Evolutionary conservation across 2,797 vertebrate species (phyloP).

Genomic region (Fistularia commersonii): DNA sequence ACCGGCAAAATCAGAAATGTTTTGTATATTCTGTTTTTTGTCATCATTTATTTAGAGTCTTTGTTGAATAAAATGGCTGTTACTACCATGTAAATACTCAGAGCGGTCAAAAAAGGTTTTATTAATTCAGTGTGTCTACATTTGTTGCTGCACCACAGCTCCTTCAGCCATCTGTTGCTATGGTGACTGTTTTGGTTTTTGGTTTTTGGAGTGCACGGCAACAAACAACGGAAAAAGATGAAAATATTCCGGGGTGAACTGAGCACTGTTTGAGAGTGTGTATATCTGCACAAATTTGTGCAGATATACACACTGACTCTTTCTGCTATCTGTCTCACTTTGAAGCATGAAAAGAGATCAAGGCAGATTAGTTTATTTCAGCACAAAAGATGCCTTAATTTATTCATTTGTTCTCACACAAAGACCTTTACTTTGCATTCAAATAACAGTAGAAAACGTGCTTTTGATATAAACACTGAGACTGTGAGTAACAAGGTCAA

Average conservation of each 20-base stretch:
- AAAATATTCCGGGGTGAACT: slow-evolving; percentile 59
- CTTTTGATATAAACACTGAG: slow-evolving; percentile 42
- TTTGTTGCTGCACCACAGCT: slow-evolving; percentile 37
- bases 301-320: slow-evolving; percentile 10
- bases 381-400: slow-evolving; percentile 39
- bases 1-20: slow-evolving; percentile 8
- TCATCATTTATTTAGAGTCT: slow-evolving; percentile 19
- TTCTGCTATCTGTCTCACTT: slow-evolving; percentile 37
- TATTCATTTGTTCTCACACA: slow-evolving; percentile 50
- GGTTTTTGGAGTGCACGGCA: slow-evolving; percentile 42
- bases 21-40: slow-evolving; percentile 19
- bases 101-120: slow-evolving; percentile 36
- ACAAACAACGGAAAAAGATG: slow-evolving; percentile 32
- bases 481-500: slow-evolving; percentile 44
- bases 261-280: slow-evolving; percentile 13
- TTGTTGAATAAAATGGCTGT: slow-evolving; percentile 37
- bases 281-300: not conserved
- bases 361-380: slow-evolving; percentile 24
- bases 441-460: slow-evolving; percentile 36
- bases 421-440: slow-evolving; percentile 45
- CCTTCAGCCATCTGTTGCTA: slow-evolving; percentile 68
- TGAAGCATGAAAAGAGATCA: slow-evolving; percentile 50
- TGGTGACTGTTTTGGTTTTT: slow-evolving; percentile 62
- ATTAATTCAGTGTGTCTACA: slow-evolving; percentile 41
- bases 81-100: slow-evolving; percentile 27